Conservation (phyloP, 2,113 vertebrate species). For the Antigone vipio region DNA sequence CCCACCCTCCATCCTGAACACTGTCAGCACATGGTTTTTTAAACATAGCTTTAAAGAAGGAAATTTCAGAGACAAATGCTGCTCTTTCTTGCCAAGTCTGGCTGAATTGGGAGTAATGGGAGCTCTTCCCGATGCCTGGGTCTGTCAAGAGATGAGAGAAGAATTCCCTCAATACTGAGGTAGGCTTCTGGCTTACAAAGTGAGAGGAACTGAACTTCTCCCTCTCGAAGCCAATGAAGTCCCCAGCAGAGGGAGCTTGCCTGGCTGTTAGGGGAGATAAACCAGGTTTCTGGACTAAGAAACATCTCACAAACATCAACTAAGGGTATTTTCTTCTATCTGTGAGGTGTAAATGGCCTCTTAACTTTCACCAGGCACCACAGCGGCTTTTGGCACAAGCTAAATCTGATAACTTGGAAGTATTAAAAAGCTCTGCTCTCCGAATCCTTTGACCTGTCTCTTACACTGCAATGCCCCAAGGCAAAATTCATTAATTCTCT, state of each 20-base stretch:
- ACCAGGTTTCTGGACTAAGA: background rate
- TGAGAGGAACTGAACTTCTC: background rate
- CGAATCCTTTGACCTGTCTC: background rate
- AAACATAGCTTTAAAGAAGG: background rate
- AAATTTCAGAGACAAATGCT: background rate
- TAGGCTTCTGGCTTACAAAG: background rate
- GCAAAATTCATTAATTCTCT: background rate
- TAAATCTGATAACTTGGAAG: background rate
- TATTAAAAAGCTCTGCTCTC: background rate
- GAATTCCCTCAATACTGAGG: background rate
- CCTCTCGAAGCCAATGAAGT: accelerated
- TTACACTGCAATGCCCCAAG: background rate
- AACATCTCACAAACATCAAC: background rate
- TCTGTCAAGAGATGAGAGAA: background rate
- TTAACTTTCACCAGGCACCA: background rate
- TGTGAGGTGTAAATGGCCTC: background rate
- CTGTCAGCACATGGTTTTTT: background rate
- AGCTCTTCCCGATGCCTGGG: background rate
- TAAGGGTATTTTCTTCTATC: background rate
- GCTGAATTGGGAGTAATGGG: background rate
- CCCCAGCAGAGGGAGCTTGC: background rate
- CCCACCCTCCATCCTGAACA: no score
- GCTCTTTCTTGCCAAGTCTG: background rate
- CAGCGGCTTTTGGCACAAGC: background rate
- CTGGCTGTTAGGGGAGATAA: background rate